Base-by-base conservation (phyloP, 2,113 vertebrate genomes). In the Macroglossus sobrinus region DNA sequence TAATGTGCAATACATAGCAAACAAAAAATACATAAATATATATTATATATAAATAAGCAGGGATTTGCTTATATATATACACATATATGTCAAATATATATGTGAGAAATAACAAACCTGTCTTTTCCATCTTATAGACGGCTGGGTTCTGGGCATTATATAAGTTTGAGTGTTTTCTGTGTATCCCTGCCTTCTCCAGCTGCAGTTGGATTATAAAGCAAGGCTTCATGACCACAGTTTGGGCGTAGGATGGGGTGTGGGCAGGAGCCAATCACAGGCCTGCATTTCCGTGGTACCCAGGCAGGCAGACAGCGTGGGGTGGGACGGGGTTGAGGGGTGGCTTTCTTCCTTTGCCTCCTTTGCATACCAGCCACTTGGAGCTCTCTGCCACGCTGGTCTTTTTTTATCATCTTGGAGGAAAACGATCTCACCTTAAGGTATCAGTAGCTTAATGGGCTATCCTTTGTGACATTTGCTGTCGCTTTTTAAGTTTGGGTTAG, bases 391-490 rank as follows among this genome's bases (percentile, higher is more conserved):
- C n/a, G 16, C n/a, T 13, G 45, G 5, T 53, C 4, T 53, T 69
- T 68, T n/a, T 64, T 16, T 4, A 33, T 30, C 59, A 9, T 85
- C 38, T 15, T n/a, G 63, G 22, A 50, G 43, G 24, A 43, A 64
- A 50, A 47, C 3, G 5, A 26, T 57, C 40, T 79, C 45, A 13
- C n/a, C 75, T 71, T 26, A 68, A 7, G 35, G 61, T 50, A 28
- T 82, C 80, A 53, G 45, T 22, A 63, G 40, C 35, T 85, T 43
- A n/a, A 28, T 21, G 22, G 33, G 64, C 30, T 30, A 40, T 28
- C 11, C 76, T 90, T 43, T 33, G 21, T 61, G 79, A 92, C 84
- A 84, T 79, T 74, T 78, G 55, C 71, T 33, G 18, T 81, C 26
- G 61, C 47, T 47, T 40, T 59, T 0, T 78, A 71, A 84, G 75